These are phyloP conservation scores for Sesia bembeciformis DNA, from an alignment of 2,888 invertebrate genomes.

Conservation along the genomic window DNA sequence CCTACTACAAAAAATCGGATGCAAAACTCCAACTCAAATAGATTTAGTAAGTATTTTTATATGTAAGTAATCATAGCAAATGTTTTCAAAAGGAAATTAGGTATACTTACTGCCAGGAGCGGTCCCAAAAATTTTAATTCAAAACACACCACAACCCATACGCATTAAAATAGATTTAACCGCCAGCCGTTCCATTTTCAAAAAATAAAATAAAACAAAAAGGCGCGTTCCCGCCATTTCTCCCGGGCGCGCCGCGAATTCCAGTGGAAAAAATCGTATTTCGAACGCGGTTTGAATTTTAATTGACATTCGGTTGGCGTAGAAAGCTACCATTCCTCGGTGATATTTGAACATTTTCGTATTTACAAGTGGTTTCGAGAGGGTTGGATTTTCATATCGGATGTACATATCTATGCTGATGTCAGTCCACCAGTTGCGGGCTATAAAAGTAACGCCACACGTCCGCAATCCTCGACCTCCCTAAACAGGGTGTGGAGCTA, in stretches of 20 bases:
- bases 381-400: constrained; percentile 23
- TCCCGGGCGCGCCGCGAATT: constrained; percentile 67
- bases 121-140: constrained; percentile 63
- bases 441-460: constrained; percentile 46
- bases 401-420: constrained; percentile 2
- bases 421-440: constrained; percentile 41
- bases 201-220: constrained; percentile 67
- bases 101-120: constrained; percentile 48
- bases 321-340: constrained; percentile 29
- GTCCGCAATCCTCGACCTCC: constrained; percentile 25
- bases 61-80: neutral
- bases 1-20: too few species aligned
- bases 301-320: constrained; percentile 66
- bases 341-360: constrained; percentile 50
- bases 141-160: constrained; percentile 67
- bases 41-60: too few species aligned
- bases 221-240: constrained; percentile 70
- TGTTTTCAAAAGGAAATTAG: constrained; percentile 55
- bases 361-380: constrained; percentile 42
- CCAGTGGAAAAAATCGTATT: constrained; percentile 74
- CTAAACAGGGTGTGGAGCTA: constrained; percentile 9
- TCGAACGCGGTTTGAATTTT: constrained; percentile 75
- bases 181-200: constrained; percentile 67
- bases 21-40: too few species aligned
- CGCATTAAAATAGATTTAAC: constrained; percentile 73